Evolutionary conservation across 1,140 invertebrate species (phyloP).

Genomic region (Ctenoplectra terminalis): DNA sequence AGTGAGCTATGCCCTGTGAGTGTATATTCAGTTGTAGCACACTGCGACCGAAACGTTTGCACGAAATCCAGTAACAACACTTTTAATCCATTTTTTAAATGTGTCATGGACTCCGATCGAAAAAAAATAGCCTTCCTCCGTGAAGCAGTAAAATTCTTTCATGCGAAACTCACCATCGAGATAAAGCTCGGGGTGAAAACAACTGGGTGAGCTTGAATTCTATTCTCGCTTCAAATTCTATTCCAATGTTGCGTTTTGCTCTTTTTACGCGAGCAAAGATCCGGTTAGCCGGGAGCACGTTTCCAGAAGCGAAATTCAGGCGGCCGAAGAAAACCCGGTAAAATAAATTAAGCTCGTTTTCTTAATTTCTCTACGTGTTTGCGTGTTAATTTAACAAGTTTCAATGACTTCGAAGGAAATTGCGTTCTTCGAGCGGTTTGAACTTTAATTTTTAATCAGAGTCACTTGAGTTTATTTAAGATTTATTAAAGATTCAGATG

Average conservation of each 20-base stretch:
- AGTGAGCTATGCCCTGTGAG: no score
- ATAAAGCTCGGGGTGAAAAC: constrained; percentile 7
- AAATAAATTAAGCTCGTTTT: not conserved
- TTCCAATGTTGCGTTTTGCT: not conserved
- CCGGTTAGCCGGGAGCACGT: not conserved
- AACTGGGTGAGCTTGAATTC: constrained; percentile 1
- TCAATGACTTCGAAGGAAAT: no score
- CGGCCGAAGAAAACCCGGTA: not conserved
- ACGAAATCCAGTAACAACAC: not conserved
- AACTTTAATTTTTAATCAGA: no score
- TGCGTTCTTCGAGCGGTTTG: no score
- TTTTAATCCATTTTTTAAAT: not conserved
- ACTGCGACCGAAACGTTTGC: not conserved
- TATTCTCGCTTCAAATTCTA: not conserved
- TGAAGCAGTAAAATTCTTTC: not conserved
- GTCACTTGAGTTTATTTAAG: no score
- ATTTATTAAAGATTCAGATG: no score
- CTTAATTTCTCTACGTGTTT: not conserved
- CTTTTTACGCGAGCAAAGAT: not conserved
- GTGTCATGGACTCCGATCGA: constrained; percentile 1
- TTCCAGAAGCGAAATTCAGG: not conserved
- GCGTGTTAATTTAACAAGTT: not conserved
- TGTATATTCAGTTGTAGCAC: not conserved
- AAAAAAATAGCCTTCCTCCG: not conserved
- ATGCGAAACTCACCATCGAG: not conserved